Evolutionary conservation across 2,113 vertebrate genomes (phyloP).

Genomic region (Catharus bicknelli): DNA sequence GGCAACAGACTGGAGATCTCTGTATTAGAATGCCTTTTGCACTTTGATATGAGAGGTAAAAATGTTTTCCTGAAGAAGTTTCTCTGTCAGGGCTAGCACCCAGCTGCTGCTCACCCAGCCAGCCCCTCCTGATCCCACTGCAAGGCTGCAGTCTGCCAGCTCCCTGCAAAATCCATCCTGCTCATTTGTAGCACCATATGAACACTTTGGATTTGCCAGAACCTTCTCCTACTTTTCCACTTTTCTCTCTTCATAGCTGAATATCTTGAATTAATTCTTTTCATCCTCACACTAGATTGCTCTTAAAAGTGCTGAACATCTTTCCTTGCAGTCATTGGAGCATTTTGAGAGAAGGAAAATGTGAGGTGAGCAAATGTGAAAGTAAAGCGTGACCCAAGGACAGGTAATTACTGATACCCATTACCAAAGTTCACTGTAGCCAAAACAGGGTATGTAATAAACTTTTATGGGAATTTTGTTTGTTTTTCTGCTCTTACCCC

Average conservation of each 20-base stretch:
- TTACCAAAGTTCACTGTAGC: constrained; percentile 5
- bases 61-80: background rate
- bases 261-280: background rate
- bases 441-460: background rate
- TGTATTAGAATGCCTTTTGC: background rate
- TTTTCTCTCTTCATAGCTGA: background rate
- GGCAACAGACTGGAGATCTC: background rate
- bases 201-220: background rate
- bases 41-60: background rate
- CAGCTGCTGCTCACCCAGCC: background rate
- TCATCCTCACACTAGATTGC: accelerated
- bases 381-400: background rate
- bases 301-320: background rate
- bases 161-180: background rate
- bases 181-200: background rate
- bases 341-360: background rate
- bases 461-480: constrained; percentile 28
- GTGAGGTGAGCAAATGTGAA: background rate
- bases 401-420: background rate
- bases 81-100: background rate
- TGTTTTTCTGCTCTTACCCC: background rate
- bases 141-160: accelerated
- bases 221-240: background rate
- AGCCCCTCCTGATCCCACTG: background rate
- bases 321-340: background rate